A percentile compares a stretch with the other conserved stretches of the same genome.
phyloP scores from a whole-genome alignment of 2,113 vertebrate genomes.

The Tor tambroides region DNA sequence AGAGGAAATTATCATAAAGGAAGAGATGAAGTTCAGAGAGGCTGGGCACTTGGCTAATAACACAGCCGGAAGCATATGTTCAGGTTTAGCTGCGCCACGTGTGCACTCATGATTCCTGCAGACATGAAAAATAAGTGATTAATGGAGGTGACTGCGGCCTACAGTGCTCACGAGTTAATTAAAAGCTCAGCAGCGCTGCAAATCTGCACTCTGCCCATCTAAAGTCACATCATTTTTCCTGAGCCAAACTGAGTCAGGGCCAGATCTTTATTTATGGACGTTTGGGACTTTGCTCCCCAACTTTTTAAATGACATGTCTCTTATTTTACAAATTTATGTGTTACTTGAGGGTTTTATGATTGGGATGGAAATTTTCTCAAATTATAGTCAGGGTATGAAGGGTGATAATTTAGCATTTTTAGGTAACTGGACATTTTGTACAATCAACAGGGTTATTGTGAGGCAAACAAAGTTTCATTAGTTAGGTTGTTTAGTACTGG shows the following conservation, averaged over 20 bases:
- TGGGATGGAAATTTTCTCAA: neutral
- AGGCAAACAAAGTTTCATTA: neutral
- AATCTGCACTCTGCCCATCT: slow-evolving; percentile 24
- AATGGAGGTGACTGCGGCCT: slow-evolving; percentile 32
- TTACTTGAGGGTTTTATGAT: neutral
- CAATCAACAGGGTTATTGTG: neutral
- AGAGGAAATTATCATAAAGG: slow-evolving; percentile 29
- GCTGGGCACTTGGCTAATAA: neutral
- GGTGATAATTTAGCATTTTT: neutral
- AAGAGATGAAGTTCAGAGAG: slow-evolving; percentile 1
- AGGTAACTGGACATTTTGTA: neutral
- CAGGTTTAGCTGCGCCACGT: slow-evolving; percentile 21
- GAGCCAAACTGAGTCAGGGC: neutral
- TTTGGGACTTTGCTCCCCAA: neutral
- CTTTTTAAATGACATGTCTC: slow-evolving; percentile 31
- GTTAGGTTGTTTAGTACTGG: neutral
- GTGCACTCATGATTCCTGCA: neutral
- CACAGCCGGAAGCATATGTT: slow-evolving; percentile 22
- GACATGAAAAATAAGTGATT: slow-evolving; percentile 51
- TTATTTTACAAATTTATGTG: slow-evolving; percentile 34
- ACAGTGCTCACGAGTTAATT: slow-evolving; percentile 47
- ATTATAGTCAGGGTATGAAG: neutral
- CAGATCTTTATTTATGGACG: neutral
- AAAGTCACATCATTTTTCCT: slow-evolving; percentile 15
- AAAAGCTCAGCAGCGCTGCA: slow-evolving; percentile 35